A percentile compares a stretch with the other conserved stretches of the same genome.
phyloP scores from a whole-genome alignment of 2,888 invertebrate species.

The Perdita meconis region DNA sequence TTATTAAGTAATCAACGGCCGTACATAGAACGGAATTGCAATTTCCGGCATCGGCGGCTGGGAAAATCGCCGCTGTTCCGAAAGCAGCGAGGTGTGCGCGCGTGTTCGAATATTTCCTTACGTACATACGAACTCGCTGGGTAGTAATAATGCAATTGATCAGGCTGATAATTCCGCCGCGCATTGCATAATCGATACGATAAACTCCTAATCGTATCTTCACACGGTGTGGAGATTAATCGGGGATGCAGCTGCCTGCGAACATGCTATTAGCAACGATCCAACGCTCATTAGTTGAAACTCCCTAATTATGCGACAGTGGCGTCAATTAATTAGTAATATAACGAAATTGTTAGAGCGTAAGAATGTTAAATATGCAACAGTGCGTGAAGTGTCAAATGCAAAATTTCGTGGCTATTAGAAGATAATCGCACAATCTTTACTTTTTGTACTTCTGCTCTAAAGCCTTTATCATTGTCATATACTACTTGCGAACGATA shows the following conservation, averaged over 20 bases:
- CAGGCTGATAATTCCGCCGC: slow-evolving; percentile 15
- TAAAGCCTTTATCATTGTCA: too few relatives aligned
- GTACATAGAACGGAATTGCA: slow-evolving; percentile 34
- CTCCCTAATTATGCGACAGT: slow-evolving; percentile 24
- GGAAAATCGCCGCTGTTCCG: slow-evolving; percentile 4
- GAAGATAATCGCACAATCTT: too few relatives aligned
- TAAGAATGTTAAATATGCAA: too few relatives aligned
- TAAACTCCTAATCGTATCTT: slow-evolving; percentile 33
- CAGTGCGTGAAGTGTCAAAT: too few relatives aligned
- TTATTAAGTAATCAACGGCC: slow-evolving; percentile 41
- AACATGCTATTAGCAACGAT: slow-evolving; percentile 28
- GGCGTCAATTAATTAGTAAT: slow-evolving; percentile 26
- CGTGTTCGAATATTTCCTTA: slow-evolving; percentile 4
- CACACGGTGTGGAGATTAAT: slow-evolving; percentile 49
- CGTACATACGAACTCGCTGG: neutral
- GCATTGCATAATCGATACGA: slow-evolving; percentile 32
- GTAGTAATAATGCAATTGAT: slow-evolving; percentile 27
- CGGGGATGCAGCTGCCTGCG: slow-evolving; percentile 28
- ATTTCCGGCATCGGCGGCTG: slow-evolving; percentile 27
- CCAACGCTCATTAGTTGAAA: slow-evolving; percentile 30
- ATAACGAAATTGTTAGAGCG: neutral
- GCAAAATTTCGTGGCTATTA: too few relatives aligned
- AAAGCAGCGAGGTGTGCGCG: neutral
- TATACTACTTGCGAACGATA: too few relatives aligned
- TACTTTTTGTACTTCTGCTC: too few relatives aligned